These are phyloP conservation scores for Nematolebias whitei DNA, from an alignment of 2,113 vertebrate species.

Conservation along the genomic window DNA sequence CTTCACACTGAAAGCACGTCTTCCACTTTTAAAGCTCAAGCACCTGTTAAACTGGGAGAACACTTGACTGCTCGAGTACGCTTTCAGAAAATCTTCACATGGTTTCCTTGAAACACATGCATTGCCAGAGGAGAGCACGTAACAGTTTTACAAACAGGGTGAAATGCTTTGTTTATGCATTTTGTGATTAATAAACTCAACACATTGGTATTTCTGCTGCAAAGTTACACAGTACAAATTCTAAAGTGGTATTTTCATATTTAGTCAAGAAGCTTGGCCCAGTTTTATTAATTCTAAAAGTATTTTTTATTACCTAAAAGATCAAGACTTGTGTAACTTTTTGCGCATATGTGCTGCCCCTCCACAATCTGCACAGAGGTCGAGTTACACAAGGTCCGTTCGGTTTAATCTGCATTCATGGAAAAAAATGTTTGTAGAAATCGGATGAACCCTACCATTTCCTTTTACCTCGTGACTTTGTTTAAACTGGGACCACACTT, in stretches of 20 bases:
- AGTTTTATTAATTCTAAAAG: background rate
- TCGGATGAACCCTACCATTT: constrained; percentile 34
- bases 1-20: constrained; percentile 55
- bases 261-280: background rate
- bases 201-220: no score
- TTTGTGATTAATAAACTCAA: background rate
- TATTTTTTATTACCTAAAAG: background rate
- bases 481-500: constrained; percentile 28
- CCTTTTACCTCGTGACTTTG: constrained; percentile 46
- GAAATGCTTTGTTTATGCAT: background rate
- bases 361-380: constrained; percentile 29
- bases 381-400: constrained; percentile 47
- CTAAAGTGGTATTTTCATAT: background rate
- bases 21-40: constrained; percentile 78
- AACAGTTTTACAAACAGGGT: background rate
- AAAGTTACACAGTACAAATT: no score
- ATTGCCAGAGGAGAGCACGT: background rate
- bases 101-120: background rate
- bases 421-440: constrained; percentile 64
- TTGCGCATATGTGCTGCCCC: constrained; percentile 15
- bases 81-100: constrained; percentile 30
- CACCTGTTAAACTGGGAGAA: constrained; percentile 71
- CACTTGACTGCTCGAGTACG: constrained; percentile 68
- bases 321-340: constrained; percentile 6
- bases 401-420: constrained; percentile 60